Percentiles rank a stretch among this genome's conserved stretches.
Conservation (phyloP, 2,797 vertebrate genomes). For the Anguilla megastoma region DNA sequence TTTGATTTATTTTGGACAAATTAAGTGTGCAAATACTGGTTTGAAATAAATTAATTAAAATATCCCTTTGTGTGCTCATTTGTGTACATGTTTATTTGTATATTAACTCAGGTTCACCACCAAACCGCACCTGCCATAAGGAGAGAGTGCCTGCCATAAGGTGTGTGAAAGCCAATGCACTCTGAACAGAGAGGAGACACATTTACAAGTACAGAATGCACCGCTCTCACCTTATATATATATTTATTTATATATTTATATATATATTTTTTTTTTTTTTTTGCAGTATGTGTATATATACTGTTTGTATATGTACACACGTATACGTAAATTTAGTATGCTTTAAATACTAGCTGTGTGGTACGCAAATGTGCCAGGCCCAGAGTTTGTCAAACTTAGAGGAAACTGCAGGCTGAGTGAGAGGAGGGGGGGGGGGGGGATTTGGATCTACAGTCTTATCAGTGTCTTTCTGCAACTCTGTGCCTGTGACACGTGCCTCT, state of each 20-base stretch:
- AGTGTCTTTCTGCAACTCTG: no score
- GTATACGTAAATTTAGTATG: neutral
- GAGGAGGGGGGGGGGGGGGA: no score
- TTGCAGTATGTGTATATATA: neutral
- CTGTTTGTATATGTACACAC: no score
- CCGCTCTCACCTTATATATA: neutral
- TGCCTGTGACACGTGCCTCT: no score
- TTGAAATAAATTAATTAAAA: neutral
- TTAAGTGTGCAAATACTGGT: neutral
- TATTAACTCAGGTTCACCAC: neutral
- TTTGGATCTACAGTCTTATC: no score
- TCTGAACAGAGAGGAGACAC: neutral
- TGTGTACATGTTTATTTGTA: neutral
- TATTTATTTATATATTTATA: neutral
- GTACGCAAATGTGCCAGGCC: no score
- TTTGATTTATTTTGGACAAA: conserved; percentile 3
- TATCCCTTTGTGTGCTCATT: neutral
- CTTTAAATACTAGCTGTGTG: no score
- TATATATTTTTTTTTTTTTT: neutral
- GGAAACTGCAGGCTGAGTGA: no score
- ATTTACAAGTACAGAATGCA: neutral
- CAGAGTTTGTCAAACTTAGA: no score
- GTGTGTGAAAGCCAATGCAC: neutral
- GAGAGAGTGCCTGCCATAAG: neutral
- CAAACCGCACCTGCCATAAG: neutral